A percentile compares a stretch with the other conserved stretches of the same genome.
These are phyloP conservation scores for Bedellia somnulentella DNA, from an alignment of 2,888 invertebrate genomes.

Conservation along the genomic window DNA sequence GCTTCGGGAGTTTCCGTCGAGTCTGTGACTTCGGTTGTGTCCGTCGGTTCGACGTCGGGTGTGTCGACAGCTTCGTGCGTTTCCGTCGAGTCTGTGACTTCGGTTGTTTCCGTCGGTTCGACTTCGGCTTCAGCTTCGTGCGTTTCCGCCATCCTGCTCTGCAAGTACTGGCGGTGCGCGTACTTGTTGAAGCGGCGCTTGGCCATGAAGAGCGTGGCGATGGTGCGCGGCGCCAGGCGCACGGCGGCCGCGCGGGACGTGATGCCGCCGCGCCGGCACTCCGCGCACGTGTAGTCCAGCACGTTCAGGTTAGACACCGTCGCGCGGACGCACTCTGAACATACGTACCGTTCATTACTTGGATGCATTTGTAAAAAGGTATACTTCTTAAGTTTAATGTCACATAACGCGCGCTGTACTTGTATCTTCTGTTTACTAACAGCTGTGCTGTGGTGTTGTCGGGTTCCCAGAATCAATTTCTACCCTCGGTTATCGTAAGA, in stretches of 20 bases:
- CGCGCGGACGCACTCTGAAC: conserved; percentile 51
- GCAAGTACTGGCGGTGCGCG: conserved; percentile 52
- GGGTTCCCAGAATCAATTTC: too few species aligned
- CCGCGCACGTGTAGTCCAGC: conserved; percentile 54
- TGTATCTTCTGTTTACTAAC: too few species aligned
- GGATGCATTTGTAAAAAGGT: too few species aligned
- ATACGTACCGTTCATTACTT: too few species aligned
- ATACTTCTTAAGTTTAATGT: too few species aligned
- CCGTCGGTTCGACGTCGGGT: conserved; percentile 11
- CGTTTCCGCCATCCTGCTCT: conserved; percentile 17
- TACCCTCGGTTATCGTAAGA: too few species aligned
- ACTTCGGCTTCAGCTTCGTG: not conserved
- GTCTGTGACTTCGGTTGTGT: conserved; percentile 9
- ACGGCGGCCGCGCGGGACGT: conserved; percentile 52
- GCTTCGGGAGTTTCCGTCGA: too few species aligned
- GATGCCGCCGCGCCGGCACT: conserved; percentile 53
- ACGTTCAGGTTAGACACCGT: conserved; percentile 36
- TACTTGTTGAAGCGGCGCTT: conserved; percentile 58
- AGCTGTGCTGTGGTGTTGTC: too few species aligned
- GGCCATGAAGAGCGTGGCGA: conserved; percentile 57
- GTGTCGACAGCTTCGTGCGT: conserved; percentile 11
- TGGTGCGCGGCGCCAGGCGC: conserved; percentile 48
- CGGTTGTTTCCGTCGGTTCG: not conserved
- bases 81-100: conserved; percentile 4
- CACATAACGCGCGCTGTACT: too few species aligned